A percentile compares a stretch with the other conserved stretches of the same genome.
Evolutionary conservation across 2,888 invertebrate genomes (phyloP).

Genomic region (Eutolmus rufibarbis): DNA sequence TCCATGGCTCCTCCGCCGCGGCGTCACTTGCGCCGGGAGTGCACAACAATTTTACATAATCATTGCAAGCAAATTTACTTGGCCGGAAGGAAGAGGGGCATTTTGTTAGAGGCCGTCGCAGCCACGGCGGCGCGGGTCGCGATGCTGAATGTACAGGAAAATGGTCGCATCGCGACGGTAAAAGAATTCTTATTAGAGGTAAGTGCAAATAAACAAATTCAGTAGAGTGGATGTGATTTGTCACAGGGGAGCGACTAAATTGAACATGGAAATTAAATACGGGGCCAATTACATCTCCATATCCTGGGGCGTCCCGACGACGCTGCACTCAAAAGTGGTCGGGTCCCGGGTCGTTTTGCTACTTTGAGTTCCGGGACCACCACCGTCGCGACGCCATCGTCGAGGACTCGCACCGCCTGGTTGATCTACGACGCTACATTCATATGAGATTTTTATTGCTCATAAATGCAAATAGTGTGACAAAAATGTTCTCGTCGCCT

Average conservation of each 20-base stretch:
- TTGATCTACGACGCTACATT: conserved; percentile 3
- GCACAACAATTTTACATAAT: not conserved
- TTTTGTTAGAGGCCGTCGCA: not conserved
- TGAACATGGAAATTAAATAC: conserved; percentile 22
- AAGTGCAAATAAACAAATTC: not conserved
- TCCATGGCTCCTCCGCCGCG: not conserved
- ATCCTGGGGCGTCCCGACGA: not conserved
- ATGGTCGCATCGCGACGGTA: not conserved
- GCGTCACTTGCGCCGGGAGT: not conserved
- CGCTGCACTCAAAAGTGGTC: not conserved
- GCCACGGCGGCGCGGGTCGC: not conserved
- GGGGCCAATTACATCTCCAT: conserved; percentile 20
- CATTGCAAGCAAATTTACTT: not conserved
- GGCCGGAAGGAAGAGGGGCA: not conserved
- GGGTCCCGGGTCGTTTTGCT: not conserved
- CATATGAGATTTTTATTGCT: conserved; percentile 30
- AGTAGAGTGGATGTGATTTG: not conserved
- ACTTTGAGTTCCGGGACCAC: not conserved
- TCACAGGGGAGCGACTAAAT: not conserved
- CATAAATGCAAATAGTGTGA: conserved; percentile 36
- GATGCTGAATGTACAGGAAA: too few relatives aligned
- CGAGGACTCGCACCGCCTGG: not conserved
- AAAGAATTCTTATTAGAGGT: not conserved
- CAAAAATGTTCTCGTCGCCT: not conserved
- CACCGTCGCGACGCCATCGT: not conserved